Base-by-base conservation (phyloP, 2,888 invertebrate genomes). In the Dolomedes plantarius region DNA sequence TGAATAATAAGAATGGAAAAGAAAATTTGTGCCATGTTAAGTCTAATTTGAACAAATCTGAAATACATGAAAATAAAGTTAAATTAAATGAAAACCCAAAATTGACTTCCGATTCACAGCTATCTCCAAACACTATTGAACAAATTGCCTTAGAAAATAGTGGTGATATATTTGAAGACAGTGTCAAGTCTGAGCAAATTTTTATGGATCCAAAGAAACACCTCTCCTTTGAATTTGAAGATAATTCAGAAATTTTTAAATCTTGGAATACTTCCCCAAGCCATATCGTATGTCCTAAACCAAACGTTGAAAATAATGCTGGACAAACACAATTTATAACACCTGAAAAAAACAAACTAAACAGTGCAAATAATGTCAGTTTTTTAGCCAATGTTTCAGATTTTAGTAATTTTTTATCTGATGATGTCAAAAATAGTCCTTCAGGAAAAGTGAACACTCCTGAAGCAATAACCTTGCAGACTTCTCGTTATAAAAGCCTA, bases 151-250 rank as follows among this genome's bases (percentile, higher is more conserved):
- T 41, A n/a, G 82, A 75, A 82, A 82, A 62, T 1, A 82, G 82
- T 56, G 32, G 28, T 9, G 82, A 82, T 32, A 68, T 82, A 41
- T 82, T 82, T 71, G 82, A 79, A 29, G 78, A 82, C 9, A 73
- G 62, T 7, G 28, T 36, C 28, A n/a, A 28, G 2, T 23, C 29
- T n/a, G 39, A 31, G 11, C 56, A 19, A 1, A 39, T 28, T 3
- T 56, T 13, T 13, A 13, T 23, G 19, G 16, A 36, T 23, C 23
- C 13, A 13, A 74, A 71, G 19, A 67, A 67, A 6, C 36, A 67
- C 19, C 19, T 31, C n/a, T 67, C 36, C 9, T 32, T 67, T 67
- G 16, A 67, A 23, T 56, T 67, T n/a, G 64, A 76, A 32, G 62
- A 82, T 28, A 56, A 72, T 11, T 82, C 82, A 28, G 29, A 76